Conservation (phyloP, 2,113 vertebrate species). For the Coptodon bakossiorum region DNA sequence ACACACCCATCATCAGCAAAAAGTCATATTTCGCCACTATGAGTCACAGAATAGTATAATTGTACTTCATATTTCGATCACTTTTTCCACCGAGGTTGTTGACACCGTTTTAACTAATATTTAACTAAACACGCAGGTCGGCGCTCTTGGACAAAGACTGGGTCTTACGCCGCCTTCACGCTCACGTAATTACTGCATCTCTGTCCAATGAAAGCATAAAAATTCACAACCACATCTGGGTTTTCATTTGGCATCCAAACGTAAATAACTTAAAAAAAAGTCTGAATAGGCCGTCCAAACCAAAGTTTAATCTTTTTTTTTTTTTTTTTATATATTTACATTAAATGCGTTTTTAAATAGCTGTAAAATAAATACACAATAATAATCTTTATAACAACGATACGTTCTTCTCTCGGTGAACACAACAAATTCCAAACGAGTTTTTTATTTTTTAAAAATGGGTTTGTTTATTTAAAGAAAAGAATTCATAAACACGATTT, state of each 20-base stretch:
- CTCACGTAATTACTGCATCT: neutral
- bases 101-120: neutral
- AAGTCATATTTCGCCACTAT: neutral
- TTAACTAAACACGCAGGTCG: neutral
- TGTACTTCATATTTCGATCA: neutral
- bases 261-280: neutral
- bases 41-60: neutral
- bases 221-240: neutral
- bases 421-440: neutral
- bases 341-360: neutral
- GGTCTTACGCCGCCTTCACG: neutral
- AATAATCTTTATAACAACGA: neutral
- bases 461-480: neutral
- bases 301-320: neutral
- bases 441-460: neutral
- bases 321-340: neutral
- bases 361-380: neutral
- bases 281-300: neutral
- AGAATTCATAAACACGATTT: neutral
- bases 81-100: neutral
- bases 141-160: neutral
- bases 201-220: neutral
- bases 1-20: neutral
- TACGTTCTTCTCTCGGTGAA: neutral
- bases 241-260: neutral